Percentiles rank a stretch among this genome's conserved stretches.
These are phyloP conservation scores for Drosophila mettleri DNA, from an alignment of 2,888 invertebrate genomes.

Conservation along the genomic window DNA sequence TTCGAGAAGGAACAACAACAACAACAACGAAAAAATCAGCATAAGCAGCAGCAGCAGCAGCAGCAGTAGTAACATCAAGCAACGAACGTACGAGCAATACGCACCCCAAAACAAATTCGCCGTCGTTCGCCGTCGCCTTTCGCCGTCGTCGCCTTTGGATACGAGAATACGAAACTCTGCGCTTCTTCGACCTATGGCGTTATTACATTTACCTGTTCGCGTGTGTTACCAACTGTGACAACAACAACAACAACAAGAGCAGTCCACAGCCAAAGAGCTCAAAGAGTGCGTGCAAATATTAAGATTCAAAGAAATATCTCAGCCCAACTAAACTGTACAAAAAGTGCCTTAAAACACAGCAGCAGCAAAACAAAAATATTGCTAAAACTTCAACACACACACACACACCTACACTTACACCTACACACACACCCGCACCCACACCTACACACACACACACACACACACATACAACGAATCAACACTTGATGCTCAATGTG, in stretches of 20 bases:
- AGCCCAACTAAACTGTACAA: constrained; percentile 51
- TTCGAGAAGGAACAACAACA: constrained; percentile 34
- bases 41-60: constrained; percentile 33
- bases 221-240: constrained; percentile 50
- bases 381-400: constrained; percentile 8
- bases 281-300: constrained; percentile 44
- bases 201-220: constrained; percentile 63
- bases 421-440: background rate
- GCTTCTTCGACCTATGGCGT: constrained; percentile 49
- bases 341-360: constrained; percentile 65
- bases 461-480: constrained; percentile 3
- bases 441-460: background rate
- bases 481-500: constrained; percentile 61
- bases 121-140: constrained; percentile 20
- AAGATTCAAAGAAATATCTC: constrained; percentile 35
- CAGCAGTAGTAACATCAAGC: constrained; percentile 13
- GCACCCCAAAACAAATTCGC: constrained; percentile 34
- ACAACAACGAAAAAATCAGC: too few relatives aligned
- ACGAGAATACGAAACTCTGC: constrained; percentile 45
- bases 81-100: constrained; percentile 25
- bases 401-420: background rate
- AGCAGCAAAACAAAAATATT: constrained; percentile 14
- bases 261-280: constrained; percentile 8
- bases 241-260: constrained; percentile 42
- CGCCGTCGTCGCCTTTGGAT: constrained; percentile 64